Base-by-base conservation (phyloP, 2,888 invertebrate genomes). In the Pristionchus exspectatus region DNA sequence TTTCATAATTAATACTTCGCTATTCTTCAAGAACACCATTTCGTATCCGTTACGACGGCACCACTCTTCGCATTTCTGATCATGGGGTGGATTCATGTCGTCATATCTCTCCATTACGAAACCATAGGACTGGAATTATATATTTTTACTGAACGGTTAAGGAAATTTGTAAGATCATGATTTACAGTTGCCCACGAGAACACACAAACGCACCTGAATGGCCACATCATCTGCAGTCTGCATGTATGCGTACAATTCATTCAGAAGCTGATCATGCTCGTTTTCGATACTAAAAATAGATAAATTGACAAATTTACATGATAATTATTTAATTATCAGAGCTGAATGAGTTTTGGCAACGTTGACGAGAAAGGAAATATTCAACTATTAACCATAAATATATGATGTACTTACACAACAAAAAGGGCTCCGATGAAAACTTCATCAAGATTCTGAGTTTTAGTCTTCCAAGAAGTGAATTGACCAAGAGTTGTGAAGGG, bases 61-160 rank as follows among this genome's bases (percentile, higher is more conserved):
- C 91, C 91, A 91, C 59, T 88, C 83, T 18, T 83, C 88, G 9
- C 87, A 33, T 12, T 59, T 74, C 21, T 56, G 56, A 7, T 50
- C 16, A 12, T 18, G 18, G 16, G 16, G 10, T 16, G 50, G 69
- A 27, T 3, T 27, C 56, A 87, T 27, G n/a, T 30, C 24, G 9
- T 87, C 69, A 24, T 24, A n/a, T 21, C 10, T 54, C 14, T 50
- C 21, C 72, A 87, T 10, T 27, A 87, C 50, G 10, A 87, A 38
- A 7, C 27, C 54, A 5, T 44, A n/a, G 2, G 69, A 72, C 87
- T 87, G 72, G 1, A 87, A 72, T 2, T 44, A 38, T 44, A 50
- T 50, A 50, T 7, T 7, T 10, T 50, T 3, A 50, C 44, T 50
- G 12, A 9, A 50, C 1, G 44, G 44, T 50, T 50, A 50, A 10